Evolutionary conservation across 2,797 vertebrate genomes (phyloP), one percentile per base, ranked within the genome.

Genomic region (Anomalospiza imberbis): DNA sequence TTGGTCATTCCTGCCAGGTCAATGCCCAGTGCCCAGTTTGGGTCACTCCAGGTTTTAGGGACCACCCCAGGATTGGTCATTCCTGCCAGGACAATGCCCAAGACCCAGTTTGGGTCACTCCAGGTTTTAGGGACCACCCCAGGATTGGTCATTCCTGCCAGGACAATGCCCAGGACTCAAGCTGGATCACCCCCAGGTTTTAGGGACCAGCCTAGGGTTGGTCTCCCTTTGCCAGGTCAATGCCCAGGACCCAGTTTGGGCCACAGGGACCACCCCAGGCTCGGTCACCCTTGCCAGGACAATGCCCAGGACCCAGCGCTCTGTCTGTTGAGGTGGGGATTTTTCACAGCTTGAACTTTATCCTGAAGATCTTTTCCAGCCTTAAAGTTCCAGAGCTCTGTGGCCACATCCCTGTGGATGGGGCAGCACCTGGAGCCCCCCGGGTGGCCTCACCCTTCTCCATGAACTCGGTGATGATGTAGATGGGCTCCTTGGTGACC

Each of bases 381-480:
- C 38, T 36, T 2, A 2, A 34, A 58, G 24, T 12, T 2, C 44
- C 15, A 1, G 20, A 10, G 4, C 13, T 45, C 42, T 4, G 13
- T 6, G n/a, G 26, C 21, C 61, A 2, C 50, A 3, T 13, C 50
- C 36, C 29, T 1, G 3, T 0, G 54, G n/a, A 0, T 1, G 44
- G 6, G 26, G 28, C 71, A 48, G 44, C 72, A 0, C 8, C 71
- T 8, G 42, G n/a, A 14, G 54, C 11, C 8, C 1, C 14, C 0
- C 8, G 38, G 48, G 60, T 4, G 75, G 13, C 3, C 62, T 97
- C 96, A 99, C 99, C 99, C n/a, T 99, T 99, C 97, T 99, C 99
- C 99, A 99, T 99, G 98, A 98, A 99, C 96, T 99, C 99, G 0
- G 99, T 99, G 97, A 99, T 98, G 91, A 99, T 99, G 91, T 97